These are phyloP conservation scores for Galeopsomyia nigrocyanea DNA, from an alignment of 2,888 invertebrate species.

Conservation along the genomic window DNA sequence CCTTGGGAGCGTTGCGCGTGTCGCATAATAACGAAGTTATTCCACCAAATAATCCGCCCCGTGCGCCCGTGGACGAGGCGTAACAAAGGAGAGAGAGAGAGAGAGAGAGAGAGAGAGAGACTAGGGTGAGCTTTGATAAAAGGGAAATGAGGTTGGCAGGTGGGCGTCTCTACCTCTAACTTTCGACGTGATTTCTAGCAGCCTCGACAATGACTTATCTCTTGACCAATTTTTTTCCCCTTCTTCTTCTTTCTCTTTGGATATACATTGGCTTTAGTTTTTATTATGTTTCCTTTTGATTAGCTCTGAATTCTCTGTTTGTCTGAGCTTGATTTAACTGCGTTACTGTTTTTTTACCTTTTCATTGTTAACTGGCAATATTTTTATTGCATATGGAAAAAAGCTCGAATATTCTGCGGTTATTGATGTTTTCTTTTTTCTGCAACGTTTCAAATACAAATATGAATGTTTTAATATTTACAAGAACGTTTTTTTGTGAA, in stretches of 20 bases:
- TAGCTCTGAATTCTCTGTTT: too few relatives aligned
- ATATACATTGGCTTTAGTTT: background rate
- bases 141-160: constrained; percentile 20
- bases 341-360: too few relatives aligned
- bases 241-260: background rate
- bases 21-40: constrained; percentile 36
- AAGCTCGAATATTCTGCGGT: too few relatives aligned
- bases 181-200: constrained; percentile 8
- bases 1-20: background rate
- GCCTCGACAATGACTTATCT: constrained; percentile 33
- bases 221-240: background rate
- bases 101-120: background rate
- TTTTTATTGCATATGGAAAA: too few relatives aligned
- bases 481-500: too few relatives aligned
- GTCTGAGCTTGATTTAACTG: too few relatives aligned
- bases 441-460: too few relatives aligned
- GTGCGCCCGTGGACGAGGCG: background rate
- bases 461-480: too few relatives aligned
- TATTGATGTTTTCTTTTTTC: too few relatives aligned
- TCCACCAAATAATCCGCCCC: constrained; percentile 23
- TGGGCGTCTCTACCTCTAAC: background rate
- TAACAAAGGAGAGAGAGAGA: background rate
- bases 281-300: too few relatives aligned
- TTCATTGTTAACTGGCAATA: too few relatives aligned
- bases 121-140: constrained; percentile 7